Conservation (phyloP, 1,140 invertebrate genomes). For the Caenorhabditis brenneri region DNA sequence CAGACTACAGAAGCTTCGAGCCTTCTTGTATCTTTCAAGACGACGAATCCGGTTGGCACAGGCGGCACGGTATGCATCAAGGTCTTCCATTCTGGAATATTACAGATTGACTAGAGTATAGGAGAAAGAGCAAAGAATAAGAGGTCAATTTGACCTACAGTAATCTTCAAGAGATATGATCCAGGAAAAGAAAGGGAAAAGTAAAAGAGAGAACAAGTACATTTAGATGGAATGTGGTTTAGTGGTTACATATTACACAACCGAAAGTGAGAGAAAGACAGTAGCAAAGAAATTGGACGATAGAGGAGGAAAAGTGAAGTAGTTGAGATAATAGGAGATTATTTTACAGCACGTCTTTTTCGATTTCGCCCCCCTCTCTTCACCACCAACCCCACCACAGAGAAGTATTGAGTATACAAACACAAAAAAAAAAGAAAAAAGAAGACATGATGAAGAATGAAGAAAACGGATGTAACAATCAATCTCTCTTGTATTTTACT, state of each 20-base stretch:
- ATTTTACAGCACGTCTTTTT: constrained; percentile 41
- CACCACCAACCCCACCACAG: too few species aligned
- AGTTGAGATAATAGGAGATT: constrained; percentile 43
- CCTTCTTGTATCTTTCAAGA: constrained; percentile 46
- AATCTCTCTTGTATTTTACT: constrained; percentile 35
- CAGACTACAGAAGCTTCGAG: constrained; percentile 46
- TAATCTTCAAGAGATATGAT: background rate
- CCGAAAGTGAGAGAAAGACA: constrained; percentile 38
- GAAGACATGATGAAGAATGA: background rate
- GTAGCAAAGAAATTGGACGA: background rate
- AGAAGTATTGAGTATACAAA: constrained; percentile 29
- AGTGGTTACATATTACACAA: constrained; percentile 39
- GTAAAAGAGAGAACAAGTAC: constrained; percentile 13
- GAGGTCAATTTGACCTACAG: background rate
- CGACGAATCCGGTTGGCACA: constrained; percentile 45
- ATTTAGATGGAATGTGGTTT: constrained; percentile 33
- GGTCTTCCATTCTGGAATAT: constrained; percentile 33
- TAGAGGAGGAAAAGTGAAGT: constrained; percentile 4
- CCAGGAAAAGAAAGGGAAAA: background rate
- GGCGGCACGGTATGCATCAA: constrained; percentile 34
- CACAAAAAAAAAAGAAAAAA: background rate
- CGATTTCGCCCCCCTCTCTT: background rate
- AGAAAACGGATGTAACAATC: constrained; percentile 32
- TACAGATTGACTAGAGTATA: too few species aligned
- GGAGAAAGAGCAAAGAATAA: background rate